Conservation (phyloP, 2,797 vertebrate genomes). For the Sparidentex hasta region DNA sequence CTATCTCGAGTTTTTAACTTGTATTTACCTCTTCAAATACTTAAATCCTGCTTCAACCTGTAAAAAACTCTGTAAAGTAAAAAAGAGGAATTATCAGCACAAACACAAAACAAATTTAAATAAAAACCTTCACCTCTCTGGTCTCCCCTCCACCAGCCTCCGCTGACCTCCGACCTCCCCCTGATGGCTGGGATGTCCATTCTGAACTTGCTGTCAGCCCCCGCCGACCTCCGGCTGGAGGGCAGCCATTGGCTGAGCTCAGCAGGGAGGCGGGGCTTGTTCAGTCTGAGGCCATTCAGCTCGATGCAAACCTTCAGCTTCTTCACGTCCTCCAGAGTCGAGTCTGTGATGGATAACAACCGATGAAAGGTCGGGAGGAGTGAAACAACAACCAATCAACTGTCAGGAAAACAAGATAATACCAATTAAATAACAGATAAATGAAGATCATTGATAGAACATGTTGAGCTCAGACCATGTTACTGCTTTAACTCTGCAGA, state of each 20-base stretch:
- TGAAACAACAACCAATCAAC: not conserved
- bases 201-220: constrained; percentile 82
- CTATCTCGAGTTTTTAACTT: too few species aligned
- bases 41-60: too few species aligned
- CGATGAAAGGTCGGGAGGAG: not conserved
- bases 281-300: constrained; percentile 94
- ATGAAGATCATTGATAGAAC: too few species aligned
- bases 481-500: too few species aligned
- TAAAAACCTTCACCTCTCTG: constrained; percentile 84
- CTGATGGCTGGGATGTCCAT: constrained; percentile 85
- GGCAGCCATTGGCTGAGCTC: constrained; percentile 88
- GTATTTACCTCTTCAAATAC: too few species aligned
- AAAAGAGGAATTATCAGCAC: too few species aligned
- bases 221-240: constrained; percentile 82
- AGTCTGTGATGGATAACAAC: constrained; percentile 70
- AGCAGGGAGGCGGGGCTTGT: constrained; percentile 91
- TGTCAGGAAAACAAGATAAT: not conserved
- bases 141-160: constrained; percentile 87
- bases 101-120: not conserved
- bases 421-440: too few species aligned
- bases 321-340: constrained; percentile 91
- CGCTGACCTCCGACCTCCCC: constrained; percentile 89
- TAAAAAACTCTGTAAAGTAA: too few species aligned
- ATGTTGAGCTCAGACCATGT: too few species aligned
- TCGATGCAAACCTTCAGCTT: constrained; percentile 97